These are phyloP conservation scores for Carpatolechia fugitivella DNA, from an alignment of 2,888 invertebrate species.

Conservation along the genomic window DNA sequence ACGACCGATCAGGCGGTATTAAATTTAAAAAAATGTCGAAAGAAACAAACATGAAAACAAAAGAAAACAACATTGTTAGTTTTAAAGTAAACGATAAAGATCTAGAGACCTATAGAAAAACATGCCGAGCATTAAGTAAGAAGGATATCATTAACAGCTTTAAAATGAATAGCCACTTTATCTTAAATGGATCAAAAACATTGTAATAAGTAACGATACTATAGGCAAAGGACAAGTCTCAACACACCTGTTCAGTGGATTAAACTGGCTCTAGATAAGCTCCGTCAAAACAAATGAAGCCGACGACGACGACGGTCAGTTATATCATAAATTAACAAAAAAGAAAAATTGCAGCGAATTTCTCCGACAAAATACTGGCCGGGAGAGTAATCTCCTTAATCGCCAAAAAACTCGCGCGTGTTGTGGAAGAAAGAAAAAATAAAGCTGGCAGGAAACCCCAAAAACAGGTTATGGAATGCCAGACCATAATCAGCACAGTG, in stretches of 20 bases:
- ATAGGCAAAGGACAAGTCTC: conserved; percentile 11
- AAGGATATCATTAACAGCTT: conserved; percentile 6
- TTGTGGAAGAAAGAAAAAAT: conserved; percentile 24
- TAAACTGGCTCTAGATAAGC: conserved; percentile 13
- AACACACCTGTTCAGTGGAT: conserved; percentile 10
- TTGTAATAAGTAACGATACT: conserved; percentile 5
- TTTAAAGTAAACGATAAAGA: not conserved
- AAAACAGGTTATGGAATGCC: conserved; percentile 77
- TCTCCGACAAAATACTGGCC: not conserved
- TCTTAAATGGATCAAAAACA: conserved; percentile 7
- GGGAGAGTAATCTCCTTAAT: conserved; percentile 1
- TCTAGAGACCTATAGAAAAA: not conserved
- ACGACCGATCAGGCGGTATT: not conserved
- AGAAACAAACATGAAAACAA: not conserved
- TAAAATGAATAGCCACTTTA: conserved; percentile 2
- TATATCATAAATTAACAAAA: conserved; percentile 3
- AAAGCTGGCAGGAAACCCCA: conserved; percentile 73
- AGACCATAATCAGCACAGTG: conserved; percentile 75
- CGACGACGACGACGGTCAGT: not conserved
- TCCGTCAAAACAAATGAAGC: conserved; percentile 13
- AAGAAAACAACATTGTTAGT: not conserved
- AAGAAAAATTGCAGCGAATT: not conserved
- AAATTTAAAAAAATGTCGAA: not conserved
- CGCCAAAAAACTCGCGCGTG: conserved; percentile 33
- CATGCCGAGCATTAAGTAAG: not conserved